These are phyloP conservation scores for Gymnothorax javanicus DNA, from an alignment of 2,797 vertebrate species.

Conservation along the genomic window DNA sequence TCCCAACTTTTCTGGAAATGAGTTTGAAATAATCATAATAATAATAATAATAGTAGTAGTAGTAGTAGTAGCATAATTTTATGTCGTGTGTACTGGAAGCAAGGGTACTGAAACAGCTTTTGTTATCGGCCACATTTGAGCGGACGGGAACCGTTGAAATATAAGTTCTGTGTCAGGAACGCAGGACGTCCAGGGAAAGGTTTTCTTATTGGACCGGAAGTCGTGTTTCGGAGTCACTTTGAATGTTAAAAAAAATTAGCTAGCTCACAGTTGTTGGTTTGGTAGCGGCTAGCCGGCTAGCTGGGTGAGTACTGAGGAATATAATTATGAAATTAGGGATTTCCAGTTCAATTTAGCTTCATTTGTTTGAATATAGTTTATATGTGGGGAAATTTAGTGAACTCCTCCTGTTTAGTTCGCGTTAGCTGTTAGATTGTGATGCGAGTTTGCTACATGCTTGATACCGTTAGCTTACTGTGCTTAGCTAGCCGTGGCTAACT, in stretches of 20 bases:
- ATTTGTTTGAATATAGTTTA: neutral
- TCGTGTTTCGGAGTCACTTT: constrained; percentile 49
- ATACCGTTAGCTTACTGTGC: neutral
- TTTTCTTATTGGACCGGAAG: constrained; percentile 40
- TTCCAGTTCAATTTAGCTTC: neutral
- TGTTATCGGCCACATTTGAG: neutral
- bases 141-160: too few species aligned
- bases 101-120: neutral
- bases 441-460: neutral
- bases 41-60: neutral
- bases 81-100: neutral
- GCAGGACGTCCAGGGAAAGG: constrained; percentile 15
- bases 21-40: too few species aligned
- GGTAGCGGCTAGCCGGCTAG: neutral
- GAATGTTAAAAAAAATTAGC: constrained; percentile 6
- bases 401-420: neutral
- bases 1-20: too few species aligned
- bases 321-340: neutral
- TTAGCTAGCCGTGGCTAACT: neutral
- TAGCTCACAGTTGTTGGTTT: neutral
- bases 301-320: constrained; percentile 1
- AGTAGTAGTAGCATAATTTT: neutral
- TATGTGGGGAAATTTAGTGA: neutral
- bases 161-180: too few species aligned
- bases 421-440: neutral